Evolutionary conservation across 2,113 vertebrate genomes (phyloP), one percentile per base, ranked within the genome.

Genomic region (Clupea harengus): DNA sequence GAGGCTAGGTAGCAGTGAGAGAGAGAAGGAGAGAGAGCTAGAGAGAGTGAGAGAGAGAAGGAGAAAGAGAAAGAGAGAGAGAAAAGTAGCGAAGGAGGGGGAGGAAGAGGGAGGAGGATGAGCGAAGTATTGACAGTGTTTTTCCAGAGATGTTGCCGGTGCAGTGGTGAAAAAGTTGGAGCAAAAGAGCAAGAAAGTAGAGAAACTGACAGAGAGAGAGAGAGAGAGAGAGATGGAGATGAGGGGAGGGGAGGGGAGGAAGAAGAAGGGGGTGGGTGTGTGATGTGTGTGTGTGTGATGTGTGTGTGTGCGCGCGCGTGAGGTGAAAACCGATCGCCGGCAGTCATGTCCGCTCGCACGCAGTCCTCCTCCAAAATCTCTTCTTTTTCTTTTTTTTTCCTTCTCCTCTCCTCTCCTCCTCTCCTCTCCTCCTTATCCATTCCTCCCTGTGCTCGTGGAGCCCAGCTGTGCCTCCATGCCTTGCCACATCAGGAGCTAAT

Each of bases 401-500:
- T 60, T 10, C 45, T n/a, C 52, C 22, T 50, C 85, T 72, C 25
- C 84, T 45, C 82, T 25, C 47, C 17, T 28, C 6, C 82, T 80
- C 47, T 13, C 50, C 81, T 85, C 84, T 81, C 47, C 85, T 86
- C 28, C 54, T 17, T n/a, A 81, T 85, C 44, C 67, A 54, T 13
- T 54, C 52, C 52, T 84, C 60, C 82, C 72, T 72, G n/a, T 18
- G n/a, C 81, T 86, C 78, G 25, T 67, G 32, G 81, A 88, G 87
- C 84, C 87, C 88, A 89, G 89, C 89, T 85, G 88, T 85, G 89
- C 82, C 82, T 91, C 87, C 88, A 82, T 60, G 28, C 81, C 45
- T 72, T 82, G 85, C 87, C 87, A 92, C 90, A 91, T 88, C 90
- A 90, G 90, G 91, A 89, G 82, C 85, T 92, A 89, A 91, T 92